Evolutionary conservation across 2,113 vertebrate species (phyloP).

Genomic region (Panurus biarmicus): DNA sequence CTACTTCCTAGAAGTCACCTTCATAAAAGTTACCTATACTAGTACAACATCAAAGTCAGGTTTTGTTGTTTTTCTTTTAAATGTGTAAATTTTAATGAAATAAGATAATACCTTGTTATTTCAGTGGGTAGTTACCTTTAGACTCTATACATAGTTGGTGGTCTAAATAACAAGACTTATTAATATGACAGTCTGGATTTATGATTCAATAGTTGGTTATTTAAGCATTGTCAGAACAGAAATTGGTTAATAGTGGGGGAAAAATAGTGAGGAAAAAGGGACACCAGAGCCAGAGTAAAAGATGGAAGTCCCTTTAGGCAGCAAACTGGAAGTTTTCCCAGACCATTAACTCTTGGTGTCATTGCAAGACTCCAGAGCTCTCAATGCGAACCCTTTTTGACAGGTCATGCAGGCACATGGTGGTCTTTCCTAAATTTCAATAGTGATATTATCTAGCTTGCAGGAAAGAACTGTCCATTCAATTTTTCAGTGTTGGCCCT

Average conservation of each 20-base stretch:
- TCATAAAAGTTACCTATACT: not conserved
- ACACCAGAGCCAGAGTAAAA: not conserved
- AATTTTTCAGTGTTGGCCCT: not conserved
- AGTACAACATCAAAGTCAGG: not conserved
- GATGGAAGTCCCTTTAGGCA: not conserved
- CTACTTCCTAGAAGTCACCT: not conserved
- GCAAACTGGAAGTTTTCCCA: not conserved
- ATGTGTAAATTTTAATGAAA: not conserved
- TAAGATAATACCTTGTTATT: not conserved
- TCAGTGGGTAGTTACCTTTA: not conserved
- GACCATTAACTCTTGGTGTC: not conserved
- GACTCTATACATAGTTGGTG: not conserved
- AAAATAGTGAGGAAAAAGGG: not conserved
- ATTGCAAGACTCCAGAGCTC: fast-evolving
- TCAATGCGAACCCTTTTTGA: fast-evolving
- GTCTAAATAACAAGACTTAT: not conserved
- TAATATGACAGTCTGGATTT: not conserved
- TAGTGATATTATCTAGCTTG: not conserved
- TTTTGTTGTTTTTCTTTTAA: not conserved
- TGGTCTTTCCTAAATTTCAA: not conserved
- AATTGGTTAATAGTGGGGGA: too few relatives aligned
- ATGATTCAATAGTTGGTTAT: not conserved
- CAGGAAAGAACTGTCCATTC: not conserved
- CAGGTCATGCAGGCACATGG: fast-evolving
- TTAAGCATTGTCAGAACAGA: not conserved